These are phyloP conservation scores for Calameuta idolon DNA, from an alignment of 2,888 invertebrate species.

Conservation along the genomic window DNA sequence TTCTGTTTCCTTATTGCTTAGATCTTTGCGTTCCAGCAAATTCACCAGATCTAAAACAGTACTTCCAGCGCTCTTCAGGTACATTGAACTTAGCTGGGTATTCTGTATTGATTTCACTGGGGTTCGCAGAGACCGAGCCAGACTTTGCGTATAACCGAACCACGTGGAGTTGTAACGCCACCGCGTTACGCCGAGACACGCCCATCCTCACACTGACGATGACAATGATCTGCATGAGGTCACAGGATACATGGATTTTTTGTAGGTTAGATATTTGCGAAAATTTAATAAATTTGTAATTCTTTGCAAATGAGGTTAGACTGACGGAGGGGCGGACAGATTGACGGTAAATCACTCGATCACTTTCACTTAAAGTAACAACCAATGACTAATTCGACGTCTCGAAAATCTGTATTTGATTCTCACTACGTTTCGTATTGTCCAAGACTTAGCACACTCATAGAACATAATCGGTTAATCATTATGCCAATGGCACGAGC, in stretches of 20 bases:
- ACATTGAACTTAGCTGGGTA: constrained; percentile 58
- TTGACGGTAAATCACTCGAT: not conserved
- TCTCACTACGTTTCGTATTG: not conserved
- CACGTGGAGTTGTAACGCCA: not conserved
- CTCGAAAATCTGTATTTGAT: not conserved
- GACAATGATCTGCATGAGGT: not conserved
- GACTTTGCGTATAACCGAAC: constrained; percentile 27
- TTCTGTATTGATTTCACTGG: constrained; percentile 59
- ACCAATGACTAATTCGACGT: not conserved
- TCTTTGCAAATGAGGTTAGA: not conserved
- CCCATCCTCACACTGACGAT: not conserved
- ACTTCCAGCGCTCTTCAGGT: constrained; percentile 27
- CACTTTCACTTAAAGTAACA: constrained; percentile 2
- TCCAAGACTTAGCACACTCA: not conserved
- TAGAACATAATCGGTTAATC: constrained; percentile 47
- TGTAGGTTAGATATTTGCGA: not conserved
- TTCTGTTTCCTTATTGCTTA: not conserved
- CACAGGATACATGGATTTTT: not conserved
- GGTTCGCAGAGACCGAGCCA: constrained; percentile 40
- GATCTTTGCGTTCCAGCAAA: not conserved
- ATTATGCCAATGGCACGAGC: constrained; percentile 50
- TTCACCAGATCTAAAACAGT: not conserved
- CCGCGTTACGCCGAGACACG: not conserved
- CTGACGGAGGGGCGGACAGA: not conserved
- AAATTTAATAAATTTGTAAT: not conserved